Evolutionary conservation across 2,113 vertebrate species (phyloP), one percentile per base, ranked within the genome.

Genomic region (Dolichotis patagonum): DNA sequence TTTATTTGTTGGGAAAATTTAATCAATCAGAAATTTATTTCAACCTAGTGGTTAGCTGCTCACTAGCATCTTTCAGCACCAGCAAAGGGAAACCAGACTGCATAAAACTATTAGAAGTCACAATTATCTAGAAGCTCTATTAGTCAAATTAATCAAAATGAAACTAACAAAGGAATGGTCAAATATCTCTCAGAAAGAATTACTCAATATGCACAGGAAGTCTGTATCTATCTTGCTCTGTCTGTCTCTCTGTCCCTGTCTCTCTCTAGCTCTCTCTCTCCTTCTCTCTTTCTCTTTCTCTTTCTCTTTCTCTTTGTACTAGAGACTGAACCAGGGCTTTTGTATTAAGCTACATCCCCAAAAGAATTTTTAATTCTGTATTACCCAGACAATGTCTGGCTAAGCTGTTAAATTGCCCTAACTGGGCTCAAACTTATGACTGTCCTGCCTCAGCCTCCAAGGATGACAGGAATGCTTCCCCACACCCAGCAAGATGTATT

Each of bases 91-190:
- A 96, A 94, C 16, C 71, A 91, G 80, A 84, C 1, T 78, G 28
- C 89, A 95, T 77, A 96, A 94, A 96, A 67, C 54, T 89, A 71
- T 46, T 60, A 71, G 28, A 94, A 78, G 17, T 87, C 13, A 85
- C 10, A 96, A 89, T 86, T 75, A 82, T 32, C 75, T 85, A 75
- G 71, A 95, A 88, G 93, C 46, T 85, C n/a, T 65, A 88, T 62
- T 56, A 85, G 13, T 91, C 46, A 94, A n/a, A 87, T 63, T 63
- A 77, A 90, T 35, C 56, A 92, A 26, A 94, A 91, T 54, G 85
- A 87, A 89, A 87, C 41, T 30, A 73, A 67, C 54, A 95, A 88
- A 96, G 28, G 10, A 52, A 28, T 90, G 32, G 38, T 16, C n/a
- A 63, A 88, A 85, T 20, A 26, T 6, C 65, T 67, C 92, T 78